Percentiles rank a stretch among this genome's conserved stretches.
phyloP scores from a whole-genome alignment of 2,888 invertebrate genomes.

The Drosophila lutescens region DNA sequence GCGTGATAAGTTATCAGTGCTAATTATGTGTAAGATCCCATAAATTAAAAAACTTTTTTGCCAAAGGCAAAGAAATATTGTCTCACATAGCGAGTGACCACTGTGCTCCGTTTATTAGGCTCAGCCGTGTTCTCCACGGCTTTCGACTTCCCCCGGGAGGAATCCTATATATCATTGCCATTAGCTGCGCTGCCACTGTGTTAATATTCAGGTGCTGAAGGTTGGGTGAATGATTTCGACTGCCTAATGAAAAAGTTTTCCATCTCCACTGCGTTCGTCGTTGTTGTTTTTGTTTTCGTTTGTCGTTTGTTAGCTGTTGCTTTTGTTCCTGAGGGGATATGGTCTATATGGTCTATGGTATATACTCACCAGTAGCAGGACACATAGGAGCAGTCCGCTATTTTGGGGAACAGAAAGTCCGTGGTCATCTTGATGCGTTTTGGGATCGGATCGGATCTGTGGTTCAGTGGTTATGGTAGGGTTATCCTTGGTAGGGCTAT shows the following conservation, averaged over 20 bases:
- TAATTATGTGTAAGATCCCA: not conserved
- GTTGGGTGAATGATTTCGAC: constrained; percentile 44
- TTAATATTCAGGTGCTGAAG: constrained; percentile 36
- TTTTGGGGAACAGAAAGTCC: constrained; percentile 88
- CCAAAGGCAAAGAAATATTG: not conserved
- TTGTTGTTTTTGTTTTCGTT: constrained; percentile 17
- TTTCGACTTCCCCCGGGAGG: constrained; percentile 4
- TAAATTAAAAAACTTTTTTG: not conserved
- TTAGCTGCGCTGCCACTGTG: constrained; percentile 21
- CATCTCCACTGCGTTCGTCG: constrained; percentile 3
- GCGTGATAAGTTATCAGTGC: no score
- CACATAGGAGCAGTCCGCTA: constrained; percentile 92
- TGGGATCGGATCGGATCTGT: constrained; percentile 12
- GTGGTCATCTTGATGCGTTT: constrained; percentile 79
- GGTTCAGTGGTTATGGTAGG: constrained; percentile 1
- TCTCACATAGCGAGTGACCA: not conserved
- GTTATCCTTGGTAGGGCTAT: not conserved
- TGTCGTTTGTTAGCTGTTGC: constrained; percentile 28
- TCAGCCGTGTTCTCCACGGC: constrained; percentile 10
- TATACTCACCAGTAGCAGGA: constrained; percentile 92
- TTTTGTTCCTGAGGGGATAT: constrained; percentile 8
- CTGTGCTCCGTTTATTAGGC: constrained; percentile 21
- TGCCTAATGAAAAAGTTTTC: constrained; percentile 52
- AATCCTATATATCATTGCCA: constrained; percentile 17
- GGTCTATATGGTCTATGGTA: not conserved